Conservation (phyloP, 2,113 vertebrate species). For the Excalfactoria chinensis region DNA sequence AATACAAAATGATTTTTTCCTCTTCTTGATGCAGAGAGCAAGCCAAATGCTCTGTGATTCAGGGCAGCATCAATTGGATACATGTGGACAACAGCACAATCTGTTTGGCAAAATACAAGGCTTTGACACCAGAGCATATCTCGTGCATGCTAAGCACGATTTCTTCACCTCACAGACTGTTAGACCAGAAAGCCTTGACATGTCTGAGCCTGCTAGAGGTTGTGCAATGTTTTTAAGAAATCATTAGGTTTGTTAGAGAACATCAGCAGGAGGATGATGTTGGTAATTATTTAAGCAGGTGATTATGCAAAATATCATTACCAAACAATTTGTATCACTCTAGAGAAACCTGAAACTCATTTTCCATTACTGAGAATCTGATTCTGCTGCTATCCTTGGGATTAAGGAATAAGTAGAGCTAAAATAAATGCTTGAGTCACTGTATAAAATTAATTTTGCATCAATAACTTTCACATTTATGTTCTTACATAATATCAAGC, state of each 20-base stretch:
- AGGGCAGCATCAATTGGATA: background rate
- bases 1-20: background rate
- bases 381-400: background rate
- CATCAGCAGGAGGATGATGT: slow-evolving; percentile 4
- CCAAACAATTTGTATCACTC: slow-evolving; percentile 37
- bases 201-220: background rate
- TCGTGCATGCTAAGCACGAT: background rate
- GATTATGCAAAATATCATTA: slow-evolving; percentile 46
- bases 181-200: slow-evolving; percentile 22
- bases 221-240: slow-evolving; percentile 45
- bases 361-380: slow-evolving; percentile 22
- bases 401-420: background rate
- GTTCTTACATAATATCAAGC: background rate
- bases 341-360: background rate
- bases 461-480: slow-evolving; percentile 36
- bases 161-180: background rate
- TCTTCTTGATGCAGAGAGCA: background rate
- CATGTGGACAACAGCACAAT: background rate
- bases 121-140: background rate
- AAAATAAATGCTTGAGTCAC: slow-evolving; percentile 20
- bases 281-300: slow-evolving; percentile 46
- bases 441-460: slow-evolving; percentile 43
- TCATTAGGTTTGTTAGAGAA: slow-evolving; percentile 28
- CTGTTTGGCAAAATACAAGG: background rate
- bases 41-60: background rate